Evolutionary conservation across 2,888 invertebrate genomes (phyloP), one percentile per base, ranked within the genome.

Genomic region (Sphinx pinastri): DNA sequence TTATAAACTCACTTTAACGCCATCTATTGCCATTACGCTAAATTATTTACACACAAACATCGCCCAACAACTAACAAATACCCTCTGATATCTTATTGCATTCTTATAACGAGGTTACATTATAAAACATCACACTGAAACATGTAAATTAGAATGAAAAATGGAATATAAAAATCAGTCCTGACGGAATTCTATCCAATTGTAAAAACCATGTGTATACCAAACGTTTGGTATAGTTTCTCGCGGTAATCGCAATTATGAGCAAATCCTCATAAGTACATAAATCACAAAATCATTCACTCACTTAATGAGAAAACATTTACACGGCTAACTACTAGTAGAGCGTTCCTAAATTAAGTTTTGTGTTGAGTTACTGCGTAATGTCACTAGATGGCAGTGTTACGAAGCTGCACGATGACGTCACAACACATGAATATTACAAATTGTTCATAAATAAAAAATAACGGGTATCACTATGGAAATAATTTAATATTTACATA

Each of bases 261-360:
- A 77, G 69, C 70, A 73, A 69, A 67, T 74, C 74, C 69, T 72
- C 76, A 87, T 92, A 91, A 91, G 92, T 92, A 92, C 90, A 87
- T 86, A 81, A 88, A 91, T 90, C 89, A 91, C 90, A 87, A 86
- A 86, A 79, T 78, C 84, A 85, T 81, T 74, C 85, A 86, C 79
- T 78, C 82, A 72, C 72, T 72, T 68, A 75, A 74, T 73, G 69
- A 76, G 71, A 74, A 70, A 71, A 70, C 67, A 57, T 73, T 75
- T 72, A 77, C 73, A n/a, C 47, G 49, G 63, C 63, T 63, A 49
- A 63, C 19, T 63, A 63, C 63, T 63, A 63, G 19, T 49, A 49
- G 13, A 19, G 49, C 63, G 63, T 63, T 63, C 71, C 66, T 63
- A 63, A 63, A 63, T 16, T 12, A 63, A 63, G 19, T 47, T 19